A percentile compares a stretch with the other conserved stretches of the same genome.
Evolutionary conservation across 1,140 invertebrate genomes (phyloP).

Genomic region (Drosophila melanica): DNA sequence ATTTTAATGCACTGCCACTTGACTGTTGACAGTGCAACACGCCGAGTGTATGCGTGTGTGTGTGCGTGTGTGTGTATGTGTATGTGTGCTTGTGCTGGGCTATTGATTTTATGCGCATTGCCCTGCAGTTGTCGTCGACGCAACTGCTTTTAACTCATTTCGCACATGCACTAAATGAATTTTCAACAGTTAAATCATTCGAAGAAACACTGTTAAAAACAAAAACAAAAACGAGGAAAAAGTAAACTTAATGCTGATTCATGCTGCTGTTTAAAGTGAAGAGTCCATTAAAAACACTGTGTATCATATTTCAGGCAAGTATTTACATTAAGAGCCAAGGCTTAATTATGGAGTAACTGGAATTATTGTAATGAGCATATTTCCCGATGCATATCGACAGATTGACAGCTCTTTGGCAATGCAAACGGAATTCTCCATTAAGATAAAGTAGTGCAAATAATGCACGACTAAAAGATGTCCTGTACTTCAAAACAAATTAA

Average conservation of each 20-base stretch:
- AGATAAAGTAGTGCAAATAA: too few relatives aligned
- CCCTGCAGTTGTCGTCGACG: constrained; percentile 42
- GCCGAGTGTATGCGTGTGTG: constrained; percentile 25
- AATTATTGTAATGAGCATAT: too few relatives aligned
- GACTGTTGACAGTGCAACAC: constrained; percentile 78
- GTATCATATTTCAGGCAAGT: constrained; percentile 10
- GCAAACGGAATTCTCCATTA: too few relatives aligned
- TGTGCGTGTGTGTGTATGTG: constrained; percentile 14
- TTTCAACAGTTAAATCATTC: constrained; percentile 56
- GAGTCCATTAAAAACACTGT: constrained; percentile 15
- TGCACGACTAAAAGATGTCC: too few relatives aligned
- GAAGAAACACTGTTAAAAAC: constrained; percentile 28
- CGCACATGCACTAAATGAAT: constrained; percentile 65
- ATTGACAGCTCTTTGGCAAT: too few relatives aligned
- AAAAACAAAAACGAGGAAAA: neutral
- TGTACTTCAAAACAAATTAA: neutral
- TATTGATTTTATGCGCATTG: constrained; percentile 74
- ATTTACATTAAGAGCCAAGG: too few relatives aligned
- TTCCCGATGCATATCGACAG: too few relatives aligned
- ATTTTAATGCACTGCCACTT: constrained; percentile 82
- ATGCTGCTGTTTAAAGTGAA: constrained; percentile 9
- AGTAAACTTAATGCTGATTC: constrained; percentile 34
- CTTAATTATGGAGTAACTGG: too few relatives aligned
- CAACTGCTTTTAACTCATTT: constrained; percentile 54
- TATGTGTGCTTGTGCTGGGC: constrained; percentile 41